Conservation (phyloP, 2,888 invertebrate genomes). For the Dendrolimus houi region DNA sequence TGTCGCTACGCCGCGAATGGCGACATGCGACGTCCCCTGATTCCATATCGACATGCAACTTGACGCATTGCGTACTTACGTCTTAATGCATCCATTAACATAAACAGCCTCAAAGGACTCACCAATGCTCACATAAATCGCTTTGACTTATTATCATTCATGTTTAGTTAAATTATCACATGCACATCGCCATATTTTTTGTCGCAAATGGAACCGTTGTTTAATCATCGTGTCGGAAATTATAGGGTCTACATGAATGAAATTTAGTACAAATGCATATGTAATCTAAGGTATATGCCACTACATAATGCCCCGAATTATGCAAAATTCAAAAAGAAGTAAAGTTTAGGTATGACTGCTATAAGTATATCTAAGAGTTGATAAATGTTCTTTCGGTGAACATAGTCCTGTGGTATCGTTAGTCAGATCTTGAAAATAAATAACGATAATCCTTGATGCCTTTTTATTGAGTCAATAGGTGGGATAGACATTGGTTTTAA, state of each 20-base stretch:
- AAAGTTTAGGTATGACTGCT: too few species aligned
- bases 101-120: slow-evolving; percentile 36
- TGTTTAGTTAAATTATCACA: slow-evolving; percentile 8
- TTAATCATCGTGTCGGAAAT: slow-evolving; percentile 14
- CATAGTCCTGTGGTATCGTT: too few species aligned
- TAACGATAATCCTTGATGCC: too few species aligned
- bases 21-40: slow-evolving; percentile 31
- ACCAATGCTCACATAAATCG: slow-evolving; percentile 28
- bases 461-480: too few species aligned
- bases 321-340: too few species aligned
- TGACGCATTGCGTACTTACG: slow-evolving; percentile 47
- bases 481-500: too few species aligned
- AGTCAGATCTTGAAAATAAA: too few species aligned
- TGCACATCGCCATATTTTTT: slow-evolving; percentile 4
- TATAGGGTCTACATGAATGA: neutral
- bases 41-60: slow-evolving; percentile 60
- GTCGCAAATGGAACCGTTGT: slow-evolving; percentile 6
- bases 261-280: too few species aligned
- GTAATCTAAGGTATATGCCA: too few species aligned
- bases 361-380: too few species aligned
- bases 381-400: too few species aligned
- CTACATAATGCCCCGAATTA: too few species aligned
- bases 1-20: slow-evolving; percentile 16
- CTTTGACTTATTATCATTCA: slow-evolving; percentile 17
- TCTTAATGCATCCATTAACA: slow-evolving; percentile 50